Evolutionary conservation across 2,113 vertebrate species (phyloP), one percentile per base, ranked within the genome.

Genomic region (Eptesicus fuscus): DNA sequence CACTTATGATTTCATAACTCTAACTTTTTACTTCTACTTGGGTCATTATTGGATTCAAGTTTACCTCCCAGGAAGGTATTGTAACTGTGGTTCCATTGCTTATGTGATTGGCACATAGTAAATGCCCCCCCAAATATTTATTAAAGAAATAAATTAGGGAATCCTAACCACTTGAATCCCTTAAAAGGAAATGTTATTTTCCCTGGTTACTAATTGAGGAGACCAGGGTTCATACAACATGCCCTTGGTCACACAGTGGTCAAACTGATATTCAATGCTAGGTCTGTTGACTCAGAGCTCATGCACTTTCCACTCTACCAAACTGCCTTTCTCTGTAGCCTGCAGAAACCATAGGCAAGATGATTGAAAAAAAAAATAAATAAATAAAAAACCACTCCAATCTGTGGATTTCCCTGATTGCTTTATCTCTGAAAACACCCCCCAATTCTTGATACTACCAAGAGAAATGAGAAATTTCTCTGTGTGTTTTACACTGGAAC

Each of bases 121-220:
- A 83, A 83, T 49, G 17, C 2, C 8, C 30, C 30, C n/a, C 35
- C 22, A 44, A 59, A 30, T 94, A 84, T 77, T 95, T 85, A 35
- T 7, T 82, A 61, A 94, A 73, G 65, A 91, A 76, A 80, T 30
- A 83, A 47, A 18, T 22, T 42, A 92, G 8, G 79, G 51, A 94
- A 44, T 71, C 28, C 42, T 82, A 88, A 59, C 44, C 25, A 70
- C 13, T 63, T 67, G 42, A 70, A 76, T 9, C 30, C 44, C n/a
- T 93, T 90, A 71, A 90, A 91, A 37, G 65, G 82, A 93, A 84
- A 69, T 37, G 2, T 80, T 76, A 69, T 88, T 90, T 93, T 85
- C 44, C 59, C 20, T 77, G 73, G 61, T n/a, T 87, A 56, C 44
- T 47, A 25, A 32, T 51, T 82, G 67, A 85, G 12, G 32, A 83